These are phyloP conservation scores for Callyntrura guangdongensis DNA, from an alignment of 2,888 invertebrate species.

Conservation along the genomic window DNA sequence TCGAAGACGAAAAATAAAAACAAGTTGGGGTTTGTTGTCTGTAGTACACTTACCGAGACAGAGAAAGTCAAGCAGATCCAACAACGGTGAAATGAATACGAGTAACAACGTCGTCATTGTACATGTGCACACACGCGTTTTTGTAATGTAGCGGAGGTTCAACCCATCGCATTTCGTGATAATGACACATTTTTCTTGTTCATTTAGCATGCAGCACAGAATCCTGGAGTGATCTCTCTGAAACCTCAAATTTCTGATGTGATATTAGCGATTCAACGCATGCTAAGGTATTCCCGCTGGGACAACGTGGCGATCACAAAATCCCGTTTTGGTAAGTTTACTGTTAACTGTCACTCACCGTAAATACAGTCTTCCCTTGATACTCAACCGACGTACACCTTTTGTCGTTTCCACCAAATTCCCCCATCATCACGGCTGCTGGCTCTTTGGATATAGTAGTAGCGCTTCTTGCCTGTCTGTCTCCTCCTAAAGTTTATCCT, in stretches of 20 bases:
- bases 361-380: not conserved
- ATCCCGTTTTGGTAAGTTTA: conserved; percentile 83
- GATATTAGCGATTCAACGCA: conserved; percentile 82
- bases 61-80: not conserved
- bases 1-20: not conserved
- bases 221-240: conserved; percentile 82
- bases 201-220: conserved; percentile 79
- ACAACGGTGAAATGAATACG: not conserved
- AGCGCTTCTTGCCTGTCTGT: not conserved
- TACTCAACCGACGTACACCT: not conserved
- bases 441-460: not conserved
- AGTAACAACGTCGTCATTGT: not conserved
- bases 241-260: conserved; percentile 82
- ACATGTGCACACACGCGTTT: not conserved
- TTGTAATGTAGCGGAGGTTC: not conserved
- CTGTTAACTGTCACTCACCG: conserved; percentile 11
- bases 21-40: too few species aligned
- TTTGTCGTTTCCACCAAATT: not conserved
- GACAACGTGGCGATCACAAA: conserved; percentile 82
- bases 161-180: conserved; percentile 60
- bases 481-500: not conserved
- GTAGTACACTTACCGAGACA: too few species aligned
- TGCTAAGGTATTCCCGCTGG: conserved; percentile 82
- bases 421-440: not conserved
- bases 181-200: conserved; percentile 69